These are phyloP conservation scores for Macrotus californicus DNA, from an alignment of 2,113 vertebrate genomes.

Conservation along the genomic window DNA sequence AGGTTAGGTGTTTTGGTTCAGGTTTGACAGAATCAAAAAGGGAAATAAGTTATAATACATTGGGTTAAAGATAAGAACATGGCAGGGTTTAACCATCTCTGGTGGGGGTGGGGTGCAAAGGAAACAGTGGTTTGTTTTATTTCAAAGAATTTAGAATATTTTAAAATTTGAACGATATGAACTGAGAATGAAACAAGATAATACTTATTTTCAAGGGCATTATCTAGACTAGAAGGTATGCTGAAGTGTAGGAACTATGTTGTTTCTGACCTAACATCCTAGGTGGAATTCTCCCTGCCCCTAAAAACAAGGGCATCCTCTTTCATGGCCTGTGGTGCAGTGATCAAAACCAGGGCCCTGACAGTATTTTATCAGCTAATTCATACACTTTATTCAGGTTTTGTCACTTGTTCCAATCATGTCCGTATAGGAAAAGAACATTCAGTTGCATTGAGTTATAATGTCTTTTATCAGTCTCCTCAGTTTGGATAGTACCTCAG, in stretches of 20 bases:
- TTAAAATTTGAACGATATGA: background rate
- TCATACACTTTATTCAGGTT: background rate
- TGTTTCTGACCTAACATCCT: background rate
- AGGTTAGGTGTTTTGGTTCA: background rate
- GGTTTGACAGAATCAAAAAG: background rate
- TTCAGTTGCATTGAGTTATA: background rate
- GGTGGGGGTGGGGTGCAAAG: background rate
- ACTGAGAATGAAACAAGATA: background rate
- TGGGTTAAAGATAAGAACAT: constrained; percentile 24
- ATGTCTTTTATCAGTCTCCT: background rate
- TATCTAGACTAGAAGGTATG: background rate
- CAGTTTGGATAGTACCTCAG: background rate
- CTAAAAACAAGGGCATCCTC: background rate
- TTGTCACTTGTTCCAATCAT: background rate
- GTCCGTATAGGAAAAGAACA: background rate
- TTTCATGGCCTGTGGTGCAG: background rate
- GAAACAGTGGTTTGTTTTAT: background rate
- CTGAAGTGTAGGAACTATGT: background rate
- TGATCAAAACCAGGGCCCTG: background rate
- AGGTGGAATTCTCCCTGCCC: background rate
- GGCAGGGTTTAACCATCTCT: background rate
- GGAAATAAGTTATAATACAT: background rate
- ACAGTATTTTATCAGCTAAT: background rate
- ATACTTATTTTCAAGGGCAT: background rate
- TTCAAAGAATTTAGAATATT: constrained; percentile 34